These are phyloP conservation scores for Syrphus vitripennis DNA, from an alignment of 2,888 invertebrate genomes.

Conservation along the genomic window DNA sequence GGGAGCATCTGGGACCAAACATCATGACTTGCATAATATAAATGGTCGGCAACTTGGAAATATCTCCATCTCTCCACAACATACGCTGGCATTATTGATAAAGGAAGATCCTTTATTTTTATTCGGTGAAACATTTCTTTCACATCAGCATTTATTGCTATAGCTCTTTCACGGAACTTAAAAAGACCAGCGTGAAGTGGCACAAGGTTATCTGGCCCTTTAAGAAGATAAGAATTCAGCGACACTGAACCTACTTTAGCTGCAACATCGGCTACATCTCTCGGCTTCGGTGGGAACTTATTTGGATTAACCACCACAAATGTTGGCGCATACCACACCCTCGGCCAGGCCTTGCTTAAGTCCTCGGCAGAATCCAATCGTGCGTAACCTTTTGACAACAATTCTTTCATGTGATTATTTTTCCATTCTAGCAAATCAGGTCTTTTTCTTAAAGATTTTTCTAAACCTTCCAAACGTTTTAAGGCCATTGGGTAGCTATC, in stretches of 20 bases:
- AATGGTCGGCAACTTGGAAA: background rate
- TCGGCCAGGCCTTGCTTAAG: background rate
- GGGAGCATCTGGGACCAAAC: conserved; percentile 72
- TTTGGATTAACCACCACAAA: conserved; percentile 48
- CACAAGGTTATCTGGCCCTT: conserved; percentile 14
- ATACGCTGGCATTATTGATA: background rate
- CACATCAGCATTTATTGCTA: conserved; percentile 54
- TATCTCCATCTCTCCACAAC: conserved; percentile 35
- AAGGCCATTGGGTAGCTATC: too few species aligned
- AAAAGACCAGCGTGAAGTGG: conserved; percentile 38
- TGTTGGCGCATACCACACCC: conserved; percentile 73
- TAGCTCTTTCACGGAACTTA: conserved; percentile 32
- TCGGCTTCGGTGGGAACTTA: conserved; percentile 28
- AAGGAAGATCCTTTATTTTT: conserved; percentile 8
- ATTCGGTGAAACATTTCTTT: conserved; percentile 60
- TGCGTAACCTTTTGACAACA: conserved; percentile 24
- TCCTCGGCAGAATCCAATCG: conserved; percentile 33
- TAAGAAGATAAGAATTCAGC: conserved; percentile 30
- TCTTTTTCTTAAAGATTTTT: too few species aligned
- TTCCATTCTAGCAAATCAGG: background rate
- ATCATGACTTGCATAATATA: conserved; percentile 67
- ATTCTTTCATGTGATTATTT: background rate
- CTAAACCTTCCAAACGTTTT: too few species aligned
- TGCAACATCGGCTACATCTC: conserved; percentile 53
- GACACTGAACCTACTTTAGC: conserved; percentile 36